These are phyloP conservation scores for Anagyrus pseudococci DNA, from an alignment of 2,888 invertebrate genomes.

Conservation along the genomic window DNA sequence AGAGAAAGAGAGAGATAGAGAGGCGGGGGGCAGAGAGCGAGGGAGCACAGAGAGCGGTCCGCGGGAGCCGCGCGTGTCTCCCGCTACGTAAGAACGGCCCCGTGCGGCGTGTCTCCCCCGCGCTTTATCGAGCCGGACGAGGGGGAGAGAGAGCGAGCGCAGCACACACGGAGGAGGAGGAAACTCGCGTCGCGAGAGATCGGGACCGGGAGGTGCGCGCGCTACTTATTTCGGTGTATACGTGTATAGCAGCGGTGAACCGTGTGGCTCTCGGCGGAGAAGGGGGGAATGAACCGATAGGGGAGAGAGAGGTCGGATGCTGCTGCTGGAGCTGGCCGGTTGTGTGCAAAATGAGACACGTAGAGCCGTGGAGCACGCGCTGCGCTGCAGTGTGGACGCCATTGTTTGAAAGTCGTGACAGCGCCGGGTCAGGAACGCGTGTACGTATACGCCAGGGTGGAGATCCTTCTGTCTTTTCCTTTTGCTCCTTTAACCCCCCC, in stretches of 20 bases:
- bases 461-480: slow-evolving; percentile 26
- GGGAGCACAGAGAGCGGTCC: not conserved
- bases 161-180: slow-evolving; percentile 2
- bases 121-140: slow-evolving; percentile 30
- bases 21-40: not conserved
- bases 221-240: slow-evolving; percentile 32
- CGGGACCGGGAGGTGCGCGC: slow-evolving; percentile 23
- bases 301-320: not conserved
- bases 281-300: not conserved
- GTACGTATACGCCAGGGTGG: slow-evolving; percentile 43
- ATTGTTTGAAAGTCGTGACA: slow-evolving; percentile 59
- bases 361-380: slow-evolving; percentile 28
- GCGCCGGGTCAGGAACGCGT: slow-evolving; percentile 59
- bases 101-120: slow-evolving; percentile 14
- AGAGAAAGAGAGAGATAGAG: slow-evolving; percentile 6
- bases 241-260: not conserved
- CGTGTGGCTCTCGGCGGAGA: not conserved
- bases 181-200: not conserved
- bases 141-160: too few species aligned
- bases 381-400: slow-evolving; percentile 44
- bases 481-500: slow-evolving; percentile 20
- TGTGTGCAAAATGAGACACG: slow-evolving; percentile 54
- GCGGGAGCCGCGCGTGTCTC: too few species aligned
- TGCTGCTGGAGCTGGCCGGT: slow-evolving; percentile 32
- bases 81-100: too few species aligned